Conservation (phyloP, 2,797 vertebrate species). For the Lagothrix lagotricha region DNA sequence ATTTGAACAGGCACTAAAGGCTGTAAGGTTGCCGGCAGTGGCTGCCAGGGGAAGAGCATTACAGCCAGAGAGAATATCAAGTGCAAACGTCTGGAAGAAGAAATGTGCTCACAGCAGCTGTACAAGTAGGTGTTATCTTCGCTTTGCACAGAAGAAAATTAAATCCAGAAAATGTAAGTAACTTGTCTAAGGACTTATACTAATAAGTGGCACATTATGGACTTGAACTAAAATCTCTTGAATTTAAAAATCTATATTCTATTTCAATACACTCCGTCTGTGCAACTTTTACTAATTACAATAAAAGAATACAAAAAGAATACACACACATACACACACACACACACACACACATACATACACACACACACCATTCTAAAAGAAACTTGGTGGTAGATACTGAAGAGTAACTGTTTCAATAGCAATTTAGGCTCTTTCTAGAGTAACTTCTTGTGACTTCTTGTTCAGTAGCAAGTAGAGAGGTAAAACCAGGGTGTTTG, state of each 20-base stretch:
- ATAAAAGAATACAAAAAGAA: background rate
- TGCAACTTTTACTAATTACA: background rate
- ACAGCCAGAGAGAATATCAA: background rate
- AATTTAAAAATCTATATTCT: background rate
- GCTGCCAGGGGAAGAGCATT: background rate
- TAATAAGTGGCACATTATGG: background rate
- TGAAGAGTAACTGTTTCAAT: background rate
- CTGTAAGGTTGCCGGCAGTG: background rate
- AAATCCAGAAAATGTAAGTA: background rate
- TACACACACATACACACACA: background rate
- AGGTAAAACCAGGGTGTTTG: background rate
- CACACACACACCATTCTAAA: background rate
- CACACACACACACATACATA: background rate
- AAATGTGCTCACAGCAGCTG: background rate
- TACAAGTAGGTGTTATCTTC: background rate
- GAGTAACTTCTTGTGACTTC: background rate
- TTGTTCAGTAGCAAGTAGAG: background rate
- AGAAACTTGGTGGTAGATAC: background rate
- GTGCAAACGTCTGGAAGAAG: background rate
- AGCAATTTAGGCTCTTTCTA: background rate
- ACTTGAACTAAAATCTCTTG: background rate
- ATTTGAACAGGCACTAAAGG: background rate
- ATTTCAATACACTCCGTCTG: background rate
- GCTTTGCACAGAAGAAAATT: background rate
- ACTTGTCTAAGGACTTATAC: background rate